Evolutionary conservation across 2,888 invertebrate genomes (phyloP).

Genomic region (Platycnemis pennipes): DNA sequence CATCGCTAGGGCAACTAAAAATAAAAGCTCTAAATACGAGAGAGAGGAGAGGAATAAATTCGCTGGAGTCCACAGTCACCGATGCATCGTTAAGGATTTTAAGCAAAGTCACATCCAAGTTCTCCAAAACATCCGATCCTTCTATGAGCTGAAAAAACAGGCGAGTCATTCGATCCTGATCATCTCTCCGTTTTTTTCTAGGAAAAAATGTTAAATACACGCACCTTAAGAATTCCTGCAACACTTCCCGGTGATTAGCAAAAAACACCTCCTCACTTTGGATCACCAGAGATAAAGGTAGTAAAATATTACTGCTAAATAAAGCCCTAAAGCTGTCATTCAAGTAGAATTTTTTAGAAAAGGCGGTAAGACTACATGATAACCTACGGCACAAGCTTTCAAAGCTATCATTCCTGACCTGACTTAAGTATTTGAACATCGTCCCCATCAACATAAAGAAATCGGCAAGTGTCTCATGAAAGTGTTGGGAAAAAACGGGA

Average conservation of each 20-base stretch:
- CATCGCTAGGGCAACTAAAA: not conserved
- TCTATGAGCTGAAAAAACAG: not conserved
- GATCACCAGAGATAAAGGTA: not conserved
- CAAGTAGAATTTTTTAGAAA: not conserved
- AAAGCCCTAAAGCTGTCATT: not conserved
- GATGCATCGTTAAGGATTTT: not conserved
- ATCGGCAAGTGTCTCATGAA: not conserved
- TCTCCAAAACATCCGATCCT: not conserved
- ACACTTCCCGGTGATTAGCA: not conserved
- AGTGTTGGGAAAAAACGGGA: constrained; percentile 21
- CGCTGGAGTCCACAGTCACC: not conserved
- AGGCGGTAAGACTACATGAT: not conserved
- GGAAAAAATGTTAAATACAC: constrained; percentile 22
- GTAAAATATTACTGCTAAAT: not conserved
- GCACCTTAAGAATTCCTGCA: not conserved
- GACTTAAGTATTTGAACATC: not conserved
- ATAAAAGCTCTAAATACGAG: not conserved
- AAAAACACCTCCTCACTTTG: not conserved
- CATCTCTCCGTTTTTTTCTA: not conserved
- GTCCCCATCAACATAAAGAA: constrained; percentile 14
- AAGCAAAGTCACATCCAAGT: not conserved
- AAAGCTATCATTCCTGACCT: not conserved
- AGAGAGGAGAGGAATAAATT: not conserved
- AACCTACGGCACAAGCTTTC: not conserved
- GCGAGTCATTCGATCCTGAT: not conserved